Evolutionary conservation across 2,888 invertebrate species (phyloP).

Genomic region (Caenorhabditis sp.): DNA sequence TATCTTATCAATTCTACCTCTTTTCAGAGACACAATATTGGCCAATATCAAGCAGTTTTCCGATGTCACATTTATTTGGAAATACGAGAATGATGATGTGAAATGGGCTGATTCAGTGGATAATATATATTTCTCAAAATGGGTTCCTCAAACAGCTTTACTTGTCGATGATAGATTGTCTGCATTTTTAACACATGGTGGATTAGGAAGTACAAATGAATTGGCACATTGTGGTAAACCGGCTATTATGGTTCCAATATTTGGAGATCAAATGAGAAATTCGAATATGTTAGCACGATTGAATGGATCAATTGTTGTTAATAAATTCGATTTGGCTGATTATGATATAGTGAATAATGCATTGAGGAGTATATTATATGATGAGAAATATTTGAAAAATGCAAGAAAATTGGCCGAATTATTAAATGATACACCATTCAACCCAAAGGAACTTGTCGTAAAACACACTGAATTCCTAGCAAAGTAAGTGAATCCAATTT

Average conservation of each 20-base stretch:
- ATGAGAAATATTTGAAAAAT: constrained; percentile 7
- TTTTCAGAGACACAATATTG: constrained; percentile 26
- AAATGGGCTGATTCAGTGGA: constrained; percentile 21
- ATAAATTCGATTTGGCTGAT: constrained; percentile 35
- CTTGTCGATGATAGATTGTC: constrained; percentile 34
- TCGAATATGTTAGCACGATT: constrained; percentile 43
- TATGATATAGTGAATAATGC: constrained; percentile 17
- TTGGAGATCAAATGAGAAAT: constrained; percentile 53
- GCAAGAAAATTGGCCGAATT: not conserved
- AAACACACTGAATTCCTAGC: not conserved
- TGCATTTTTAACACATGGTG: constrained; percentile 34
- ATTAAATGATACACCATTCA: not conserved
- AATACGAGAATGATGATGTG: constrained; percentile 43
- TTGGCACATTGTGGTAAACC: constrained; percentile 32
- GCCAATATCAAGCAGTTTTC: constrained; percentile 27
- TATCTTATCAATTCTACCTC: no score
- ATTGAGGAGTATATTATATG: constrained; percentile 27
- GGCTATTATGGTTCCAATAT: constrained; percentile 36
- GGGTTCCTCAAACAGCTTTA: constrained; percentile 56
- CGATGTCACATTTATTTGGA: constrained; percentile 54
- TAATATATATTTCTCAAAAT: constrained; percentile 49
- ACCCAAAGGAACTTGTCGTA: not conserved
- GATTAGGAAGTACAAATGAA: constrained; percentile 35
- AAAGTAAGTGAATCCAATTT: not conserved
- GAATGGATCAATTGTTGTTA: constrained; percentile 38